Evolutionary conservation across 2,888 invertebrate genomes (phyloP).

Genomic region (Xylota sylvarum): DNA sequence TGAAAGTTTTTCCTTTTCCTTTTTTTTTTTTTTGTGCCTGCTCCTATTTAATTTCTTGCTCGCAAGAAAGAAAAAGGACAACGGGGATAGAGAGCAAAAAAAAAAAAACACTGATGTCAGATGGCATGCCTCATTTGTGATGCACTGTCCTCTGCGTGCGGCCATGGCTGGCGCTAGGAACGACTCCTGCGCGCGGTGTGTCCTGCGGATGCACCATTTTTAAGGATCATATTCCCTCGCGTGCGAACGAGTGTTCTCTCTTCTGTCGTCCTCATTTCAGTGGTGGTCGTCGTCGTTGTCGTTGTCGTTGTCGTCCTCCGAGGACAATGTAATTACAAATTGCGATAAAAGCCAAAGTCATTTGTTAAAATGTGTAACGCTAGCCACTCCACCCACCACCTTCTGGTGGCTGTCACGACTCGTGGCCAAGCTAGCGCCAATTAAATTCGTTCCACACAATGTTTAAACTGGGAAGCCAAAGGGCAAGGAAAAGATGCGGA

Average conservation of each 20-base stretch:
- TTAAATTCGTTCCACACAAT: conserved; percentile 70
- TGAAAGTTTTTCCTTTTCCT: background rate
- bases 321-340: conserved; percentile 77
- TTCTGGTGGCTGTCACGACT: conserved; percentile 65
- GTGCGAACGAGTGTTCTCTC: conserved; percentile 48
- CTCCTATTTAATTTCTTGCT: conserved; percentile 38
- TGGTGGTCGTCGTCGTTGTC: conserved; percentile 2
- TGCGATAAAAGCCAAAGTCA: conserved; percentile 77
- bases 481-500: conserved; percentile 67
- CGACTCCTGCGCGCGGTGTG: conserved; percentile 51
- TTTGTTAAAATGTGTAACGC: conserved; percentile 76
- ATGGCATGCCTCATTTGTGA: conserved; percentile 76
- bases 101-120: conserved; percentile 58
- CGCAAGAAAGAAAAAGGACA: background rate
- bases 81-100: background rate
- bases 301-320: conserved; percentile 44
- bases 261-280: conserved; percentile 29
- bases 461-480: conserved; percentile 59
- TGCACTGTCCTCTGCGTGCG: conserved; percentile 52
- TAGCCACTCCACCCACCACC: conserved; percentile 26
- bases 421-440: conserved; percentile 76
- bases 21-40: conserved; percentile 11
- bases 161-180: background rate
- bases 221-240: conserved; percentile 66
- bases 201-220: conserved; percentile 62